Base-by-base conservation (phyloP, 2,113 vertebrate genomes). In the Zapornia atra region DNA sequence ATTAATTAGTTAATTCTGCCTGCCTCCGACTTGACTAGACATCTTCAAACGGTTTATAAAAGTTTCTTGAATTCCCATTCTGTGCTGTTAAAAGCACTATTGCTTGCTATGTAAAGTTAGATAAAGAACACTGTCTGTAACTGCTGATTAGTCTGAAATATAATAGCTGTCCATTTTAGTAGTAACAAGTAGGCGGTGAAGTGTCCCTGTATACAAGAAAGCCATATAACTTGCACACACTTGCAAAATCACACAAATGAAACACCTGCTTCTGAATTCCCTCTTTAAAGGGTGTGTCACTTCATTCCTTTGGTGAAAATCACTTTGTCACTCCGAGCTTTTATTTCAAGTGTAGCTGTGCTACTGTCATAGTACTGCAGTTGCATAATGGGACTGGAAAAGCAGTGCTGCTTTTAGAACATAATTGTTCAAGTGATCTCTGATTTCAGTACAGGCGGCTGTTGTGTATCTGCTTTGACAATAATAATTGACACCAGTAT, bases 391-490 rank as follows among this genome's bases (percentile, higher is more conserved):
- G 11, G 34, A 33, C 72, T 92, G 76, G 38, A 96, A 96, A 92
- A 96, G 90, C 57, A 26, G 56, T 7, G 51, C 82, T 94, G 71
- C 82, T 95, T 97, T 97, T 96, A 95, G 94, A 94, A 94, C 68
- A 9, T 93, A 92, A 90, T 95, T 86, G 82, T 93, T 73, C 34
- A 53, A 94, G 76, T 75, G 92, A 92, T 88, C 85, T 88, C 86
- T 18, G 59, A 12, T 60, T 34, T 73, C 50, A 66, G 85, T 33
- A 61, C 87, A 63, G 63, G 71, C 51, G 33, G 68, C 69, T 93
- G 84, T 59, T 95, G 42, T 92, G 46, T 94, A 38, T 92, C 79
- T 96, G 60, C 79, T 86, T 90, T 92, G 88, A 93, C 82, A 71
- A 68, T 88, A 94, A 93, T 85, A 92, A 92, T 61, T 96, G 80